phyloP scores from a whole-genome alignment of 2,113 vertebrate genomes.

The Pogona vitticeps region DNA sequence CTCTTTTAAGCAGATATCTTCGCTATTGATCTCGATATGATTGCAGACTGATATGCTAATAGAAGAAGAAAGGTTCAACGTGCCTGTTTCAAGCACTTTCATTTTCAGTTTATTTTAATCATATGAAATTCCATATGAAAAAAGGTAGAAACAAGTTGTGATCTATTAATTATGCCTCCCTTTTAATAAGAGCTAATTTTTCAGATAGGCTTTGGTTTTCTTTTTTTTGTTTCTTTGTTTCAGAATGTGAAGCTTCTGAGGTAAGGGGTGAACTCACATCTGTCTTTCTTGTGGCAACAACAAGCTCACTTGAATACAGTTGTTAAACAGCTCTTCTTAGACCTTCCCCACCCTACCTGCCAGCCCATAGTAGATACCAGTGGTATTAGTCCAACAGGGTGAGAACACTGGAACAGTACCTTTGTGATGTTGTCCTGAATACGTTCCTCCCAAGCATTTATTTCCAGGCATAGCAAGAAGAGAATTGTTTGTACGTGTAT shows the following conservation, averaged over 20 bases:
- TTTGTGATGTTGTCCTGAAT: background rate
- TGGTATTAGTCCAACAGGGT: background rate
- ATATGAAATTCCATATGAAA: constrained; percentile 74
- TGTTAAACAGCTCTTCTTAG: background rate
- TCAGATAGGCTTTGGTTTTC: constrained; percentile 63
- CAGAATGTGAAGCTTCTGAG: constrained; percentile 54
- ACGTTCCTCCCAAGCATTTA: background rate
- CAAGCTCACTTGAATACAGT: constrained; percentile 16
- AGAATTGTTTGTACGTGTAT: background rate
- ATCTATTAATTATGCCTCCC: constrained; percentile 68
- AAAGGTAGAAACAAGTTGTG: constrained; percentile 71
- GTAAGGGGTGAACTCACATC: constrained; percentile 39
- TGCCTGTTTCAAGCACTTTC: constrained; percentile 73
- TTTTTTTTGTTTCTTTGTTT: constrained; percentile 29
- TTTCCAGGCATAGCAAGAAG: background rate
- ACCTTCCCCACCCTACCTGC: background rate
- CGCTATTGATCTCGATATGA: constrained; percentile 82
- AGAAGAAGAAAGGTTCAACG: constrained; percentile 74
- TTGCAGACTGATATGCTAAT: constrained; percentile 77
- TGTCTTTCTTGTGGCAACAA: constrained; percentile 21
- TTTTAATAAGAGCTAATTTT: constrained; percentile 67
- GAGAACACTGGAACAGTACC: background rate
- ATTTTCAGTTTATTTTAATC: constrained; percentile 76
- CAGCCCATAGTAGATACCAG: background rate
- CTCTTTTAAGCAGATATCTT: constrained; percentile 82